Evolutionary conservation across 2,113 vertebrate genomes (phyloP), one percentile per base, ranked within the genome.

Genomic region (Boleophthalmus pectinirostris): DNA sequence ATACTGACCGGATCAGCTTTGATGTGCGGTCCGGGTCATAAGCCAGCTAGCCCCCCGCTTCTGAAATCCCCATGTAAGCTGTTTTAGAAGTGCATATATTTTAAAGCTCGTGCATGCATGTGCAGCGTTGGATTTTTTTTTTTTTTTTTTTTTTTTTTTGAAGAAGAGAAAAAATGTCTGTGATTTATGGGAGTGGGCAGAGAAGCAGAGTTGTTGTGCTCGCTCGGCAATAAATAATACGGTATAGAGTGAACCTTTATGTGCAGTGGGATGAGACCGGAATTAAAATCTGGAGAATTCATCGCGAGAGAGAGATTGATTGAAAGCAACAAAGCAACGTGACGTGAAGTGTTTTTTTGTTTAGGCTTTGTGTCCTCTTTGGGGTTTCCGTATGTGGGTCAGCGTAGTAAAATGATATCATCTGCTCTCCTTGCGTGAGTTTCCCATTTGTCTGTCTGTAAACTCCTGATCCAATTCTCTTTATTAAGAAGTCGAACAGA

Each of bases 11-110:
- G 58, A 72, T 61, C 61, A 11, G 38, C 72, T 85, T 81, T 84
- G 85, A 85, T 86, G 83, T 88, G 82, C 84, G 53, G 72, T 77
- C 65, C 21, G 77, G 85, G 81, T 85, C 82, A 83, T 43, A 66
- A 71, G 80, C 77, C 73, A 83, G 80, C n/a, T n/a, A n/a, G 38
- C 8, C 38, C n/a, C 8, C 38, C 72, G 66, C 78, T 23, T 75
- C 11, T 3, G 58, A 85, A 81, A 73, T 79, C 85, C 73, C 79
- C 45, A 60, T 66, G 83, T 79, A 87, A 89, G 85, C 82, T 69
- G 64, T 85, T 89, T 85, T 74, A 29, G 57, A 85, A 74, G 80
- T 69, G 74, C 67, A 78, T 84, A 72, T 18, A 86, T 85, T 82
- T 69, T 58, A 23, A 23, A 70, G 66, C 72, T 75, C 60, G 77